These are phyloP conservation scores for Melanotaenia trifasciata DNA, from an alignment of 2,797 vertebrate species.

Conservation along the genomic window DNA sequence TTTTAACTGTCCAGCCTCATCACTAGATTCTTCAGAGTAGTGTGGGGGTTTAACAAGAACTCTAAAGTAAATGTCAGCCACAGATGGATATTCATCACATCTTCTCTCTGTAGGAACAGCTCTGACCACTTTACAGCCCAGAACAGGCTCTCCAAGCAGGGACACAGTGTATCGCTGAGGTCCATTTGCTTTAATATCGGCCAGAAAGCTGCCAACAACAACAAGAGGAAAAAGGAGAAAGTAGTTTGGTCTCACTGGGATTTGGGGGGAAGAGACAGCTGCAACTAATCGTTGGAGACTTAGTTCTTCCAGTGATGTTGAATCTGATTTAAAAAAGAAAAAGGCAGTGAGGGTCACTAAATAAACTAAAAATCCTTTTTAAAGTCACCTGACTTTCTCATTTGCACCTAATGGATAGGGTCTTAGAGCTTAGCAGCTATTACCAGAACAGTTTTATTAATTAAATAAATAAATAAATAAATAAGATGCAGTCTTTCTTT, in stretches of 20 bases:
- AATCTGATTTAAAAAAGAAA: slow-evolving; percentile 64
- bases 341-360: slow-evolving; percentile 32
- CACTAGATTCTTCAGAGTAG: slow-evolving; percentile 13
- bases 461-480: too few relatives aligned
- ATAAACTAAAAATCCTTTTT: neutral
- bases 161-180: slow-evolving; percentile 56
- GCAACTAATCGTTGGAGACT: slow-evolving; percentile 54
- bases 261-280: slow-evolving; percentile 25
- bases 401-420: neutral
- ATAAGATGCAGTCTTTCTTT: neutral
- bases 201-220: slow-evolving; percentile 65
- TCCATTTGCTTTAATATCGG: slow-evolving; percentile 60
- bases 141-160: slow-evolving; percentile 44
- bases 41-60: slow-evolving; percentile 23
- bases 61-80: slow-evolving; percentile 21
- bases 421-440: neutral
- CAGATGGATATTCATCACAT: slow-evolving; percentile 50
- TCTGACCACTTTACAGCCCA: slow-evolving; percentile 60
- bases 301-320: slow-evolving; percentile 57
- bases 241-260: slow-evolving; percentile 56
- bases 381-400: neutral
- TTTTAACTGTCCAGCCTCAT: slow-evolving; percentile 15
- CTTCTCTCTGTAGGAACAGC: slow-evolving; percentile 26
- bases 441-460: neutral
- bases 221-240: slow-evolving; percentile 51